Conservation (phyloP, 2,113 vertebrate genomes). For the Mastomys natalensis region DNA sequence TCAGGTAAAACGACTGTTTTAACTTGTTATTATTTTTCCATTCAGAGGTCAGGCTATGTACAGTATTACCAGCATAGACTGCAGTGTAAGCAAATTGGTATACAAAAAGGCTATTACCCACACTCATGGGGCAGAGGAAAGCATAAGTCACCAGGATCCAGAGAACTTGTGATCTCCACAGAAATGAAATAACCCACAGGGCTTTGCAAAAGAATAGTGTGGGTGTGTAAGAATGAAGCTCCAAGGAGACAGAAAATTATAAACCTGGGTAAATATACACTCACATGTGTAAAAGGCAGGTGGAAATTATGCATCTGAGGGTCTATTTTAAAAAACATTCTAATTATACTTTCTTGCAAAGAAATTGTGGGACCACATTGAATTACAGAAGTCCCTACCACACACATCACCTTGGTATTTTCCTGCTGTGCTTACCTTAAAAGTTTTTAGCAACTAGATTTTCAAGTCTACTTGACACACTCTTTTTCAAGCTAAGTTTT, state of each 20-base stretch:
- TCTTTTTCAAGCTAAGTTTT: conserved; percentile 54
- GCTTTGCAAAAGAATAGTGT: conserved; percentile 57
- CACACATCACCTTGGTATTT: not conserved
- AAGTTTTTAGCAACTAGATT: conserved; percentile 58
- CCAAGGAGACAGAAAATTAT: conserved; percentile 50
- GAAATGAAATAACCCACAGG: conserved; percentile 37
- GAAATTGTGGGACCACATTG: not conserved
- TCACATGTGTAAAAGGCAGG: not conserved
- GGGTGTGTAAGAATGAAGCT: not conserved
- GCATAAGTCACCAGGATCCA: conserved; percentile 75
- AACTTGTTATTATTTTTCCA: conserved; percentile 95
- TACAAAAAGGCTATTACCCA: conserved; percentile 87
- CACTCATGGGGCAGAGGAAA: conserved; percentile 82
- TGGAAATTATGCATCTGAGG: conserved; percentile 6
- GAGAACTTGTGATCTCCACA: conserved; percentile 55
- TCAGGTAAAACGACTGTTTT: conserved; percentile 92
- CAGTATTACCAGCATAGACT: conserved; percentile 89
- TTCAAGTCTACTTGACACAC: conserved; percentile 14
- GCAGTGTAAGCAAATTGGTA: conserved; percentile 84
- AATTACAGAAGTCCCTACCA: not conserved
- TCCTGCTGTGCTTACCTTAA: not conserved
- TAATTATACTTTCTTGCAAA: conserved; percentile 39
- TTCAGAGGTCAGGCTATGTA: conserved; percentile 92
- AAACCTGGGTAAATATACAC: conserved; percentile 61
- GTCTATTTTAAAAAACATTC: conserved; percentile 20